Conservation (phyloP, 2,797 vertebrate species). For the Heterohyrax brucei region DNA sequence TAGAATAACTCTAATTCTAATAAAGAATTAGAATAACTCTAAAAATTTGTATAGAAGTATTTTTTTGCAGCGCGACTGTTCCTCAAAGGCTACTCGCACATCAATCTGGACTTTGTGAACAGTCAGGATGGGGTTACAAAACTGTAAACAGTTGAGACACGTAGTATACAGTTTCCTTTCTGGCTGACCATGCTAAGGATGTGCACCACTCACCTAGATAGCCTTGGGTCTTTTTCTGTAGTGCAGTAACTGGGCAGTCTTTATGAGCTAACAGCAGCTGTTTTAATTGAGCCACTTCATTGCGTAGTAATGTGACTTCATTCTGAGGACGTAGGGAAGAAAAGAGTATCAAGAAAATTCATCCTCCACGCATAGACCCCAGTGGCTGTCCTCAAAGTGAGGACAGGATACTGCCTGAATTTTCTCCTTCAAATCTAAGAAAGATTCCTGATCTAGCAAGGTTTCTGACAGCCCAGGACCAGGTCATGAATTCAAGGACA, state of each 20-base stretch:
- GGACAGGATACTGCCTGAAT: slow-evolving; percentile 18
- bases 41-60: background rate
- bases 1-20: no score
- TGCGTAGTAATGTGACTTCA: slow-evolving; percentile 97
- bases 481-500: slow-evolving; percentile 58
- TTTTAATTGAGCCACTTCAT: slow-evolving; percentile 98
- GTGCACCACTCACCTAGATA: slow-evolving; percentile 94
- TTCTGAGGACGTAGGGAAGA: slow-evolving; percentile 91
- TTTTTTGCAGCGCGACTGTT: background rate
- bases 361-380: background rate
- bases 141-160: slow-evolving; percentile 13
- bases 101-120: background rate
- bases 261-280: slow-evolving; percentile 99
- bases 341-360: slow-evolving; percentile 57
- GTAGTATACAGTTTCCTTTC: background rate
- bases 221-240: slow-evolving; percentile 97
- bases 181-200: background rate
- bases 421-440: slow-evolving; percentile 3
- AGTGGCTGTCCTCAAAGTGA: background rate
- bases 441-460: slow-evolving; percentile 42
- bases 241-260: slow-evolving; percentile 98
- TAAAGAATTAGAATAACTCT: slow-evolving; percentile 14
- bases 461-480: slow-evolving; percentile 7
- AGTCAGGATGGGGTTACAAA: slow-evolving; percentile 35
- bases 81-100: slow-evolving; percentile 19